Percentiles rank a stretch among this genome's conserved stretches.
These are phyloP conservation scores for Acestrorhynchus altus DNA, from an alignment of 2,797 vertebrate species.

Conservation along the genomic window DNA sequence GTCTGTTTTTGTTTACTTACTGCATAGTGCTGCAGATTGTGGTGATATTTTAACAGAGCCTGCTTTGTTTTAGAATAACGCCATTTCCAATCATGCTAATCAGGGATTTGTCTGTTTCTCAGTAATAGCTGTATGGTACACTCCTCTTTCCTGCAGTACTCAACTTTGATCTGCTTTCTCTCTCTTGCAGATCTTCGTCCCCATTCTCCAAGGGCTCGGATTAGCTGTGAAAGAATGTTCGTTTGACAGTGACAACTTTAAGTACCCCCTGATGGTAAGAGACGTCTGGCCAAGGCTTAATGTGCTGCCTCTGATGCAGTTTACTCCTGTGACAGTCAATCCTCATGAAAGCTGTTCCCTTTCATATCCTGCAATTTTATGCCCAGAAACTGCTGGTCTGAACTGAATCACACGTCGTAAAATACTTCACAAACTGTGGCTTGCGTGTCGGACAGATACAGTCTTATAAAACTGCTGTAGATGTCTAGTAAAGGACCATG, in stretches of 20 bases:
- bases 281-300: constrained; percentile 8
- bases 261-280: constrained; percentile 97
- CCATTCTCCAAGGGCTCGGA: constrained; percentile 93
- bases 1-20: not conserved
- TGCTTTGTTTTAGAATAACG: not conserved
- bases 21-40: not conserved
- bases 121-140: not conserved
- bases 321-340: not conserved
- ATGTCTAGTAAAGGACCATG: not conserved
- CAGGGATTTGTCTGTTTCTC: not conserved
- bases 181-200: constrained; percentile 90
- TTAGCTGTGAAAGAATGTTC: constrained; percentile 97
- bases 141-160: not conserved
- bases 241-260: constrained; percentile 97
- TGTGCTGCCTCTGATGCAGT: not conserved
- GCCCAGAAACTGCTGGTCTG: not conserved
- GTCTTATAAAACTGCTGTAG: not conserved
- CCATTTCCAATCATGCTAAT: not conserved
- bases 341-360: not conserved
- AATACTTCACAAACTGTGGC: not conserved
- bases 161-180: constrained; percentile 39
- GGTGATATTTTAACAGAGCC: not conserved
- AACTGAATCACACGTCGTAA: constrained; percentile 1
- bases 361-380: constrained; percentile 10
- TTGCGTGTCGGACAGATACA: constrained; percentile 12